Base-by-base conservation (phyloP, 2,888 invertebrate genomes). In the Tuberolachnus salignus region DNA sequence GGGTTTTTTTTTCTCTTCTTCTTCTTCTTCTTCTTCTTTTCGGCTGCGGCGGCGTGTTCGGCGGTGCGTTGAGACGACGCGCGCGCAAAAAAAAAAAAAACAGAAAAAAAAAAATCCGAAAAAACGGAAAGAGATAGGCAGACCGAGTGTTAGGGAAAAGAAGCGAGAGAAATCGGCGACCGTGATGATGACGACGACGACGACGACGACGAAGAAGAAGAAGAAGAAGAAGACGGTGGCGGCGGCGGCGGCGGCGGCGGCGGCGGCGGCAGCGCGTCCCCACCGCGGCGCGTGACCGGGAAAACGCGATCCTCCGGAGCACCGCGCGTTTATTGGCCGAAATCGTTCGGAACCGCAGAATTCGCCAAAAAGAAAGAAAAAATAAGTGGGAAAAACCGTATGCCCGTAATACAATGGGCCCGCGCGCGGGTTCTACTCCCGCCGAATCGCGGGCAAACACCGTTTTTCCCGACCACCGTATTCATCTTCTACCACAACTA, bases 361-460 rank as follows among this genome's bases (percentile, higher is more conserved):
- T 71, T 59, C 59, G 71, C 57, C 66, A 42, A 61, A 16, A 55
- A n/a, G n/a, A n/a, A n/a, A n/a, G n/a, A n/a, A n/a, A n/a, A n/a
- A n/a, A n/a, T n/a, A 64, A 46, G 75, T 75, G 75, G 75, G 75
- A 66, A 75, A 61, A 67, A 75, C 74, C 74, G 74, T 55, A 74
- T 64, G 26, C 34, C 34, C 34, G 34, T 4, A 3, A 34, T 34
- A 34, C 21, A 10, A 44, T 64, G 16, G 0, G 9, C 23, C 46
- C 26, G 19, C 59, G 46, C 14, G 59, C 26, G 0, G 23, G 16
- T n/a, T 49, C 44, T 11, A 0, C 64, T 21, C 46, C 51, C 67
- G 26, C 23, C 26, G 26, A n/a, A 57, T 57, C 23, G 34, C 61
- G 61, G 34, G 6, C 61, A 19, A 13, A 44, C 21, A 19, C 69